Base-by-base conservation (phyloP, 2,888 invertebrate species). In the Elgonia sp. region DNA sequence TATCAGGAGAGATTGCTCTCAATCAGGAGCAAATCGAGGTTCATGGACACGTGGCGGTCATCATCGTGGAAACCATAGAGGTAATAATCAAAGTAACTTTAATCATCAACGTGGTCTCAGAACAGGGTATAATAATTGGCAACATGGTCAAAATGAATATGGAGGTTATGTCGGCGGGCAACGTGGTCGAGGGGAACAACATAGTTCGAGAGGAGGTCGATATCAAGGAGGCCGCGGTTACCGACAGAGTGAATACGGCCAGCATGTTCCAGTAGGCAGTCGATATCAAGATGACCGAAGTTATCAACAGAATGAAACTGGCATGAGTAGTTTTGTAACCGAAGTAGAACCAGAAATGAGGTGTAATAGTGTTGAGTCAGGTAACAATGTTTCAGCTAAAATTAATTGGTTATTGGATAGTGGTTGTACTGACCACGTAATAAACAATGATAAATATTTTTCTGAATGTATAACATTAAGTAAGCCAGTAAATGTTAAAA, bases 381-480 rank as follows among this genome's bases (percentile, higher is more conserved):
- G 73, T 70, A 62, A 72, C 18, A 20, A 53, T 50, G 1, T 14
- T 12, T 1, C 7, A 29, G 63, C n/a, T 29, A 21, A 65, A 53
- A 67, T 79, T n/a, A 16, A 70, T 37, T 77, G 84, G 84, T 37
- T 84, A 14, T 65, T 84, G 42, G 72, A 84, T 20, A 84, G 84
- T 46, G 84, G 84, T 0, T 84, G 84, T 20, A 62, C 84, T 29
- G 72, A 84, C n/a, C 84, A 77, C 20, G 40, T 84, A 21, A 65
- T 73, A 5, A 82, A 82, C 20, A 21, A 82, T 29, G 63, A 40
- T 2, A 18, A 42, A 40, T 82, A 60, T 57, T 82, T 73, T 63
- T 62, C 12, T 55, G 53, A 63, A 14, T 29, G 39, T 82, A 39
- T 73, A 73, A 73, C 20, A 7, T 65, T 84, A 42, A 72, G 63